Evolutionary conservation across 2,113 vertebrate genomes (phyloP), one percentile per base, ranked within the genome.

Genomic region (Mirounga angustirostris): DNA sequence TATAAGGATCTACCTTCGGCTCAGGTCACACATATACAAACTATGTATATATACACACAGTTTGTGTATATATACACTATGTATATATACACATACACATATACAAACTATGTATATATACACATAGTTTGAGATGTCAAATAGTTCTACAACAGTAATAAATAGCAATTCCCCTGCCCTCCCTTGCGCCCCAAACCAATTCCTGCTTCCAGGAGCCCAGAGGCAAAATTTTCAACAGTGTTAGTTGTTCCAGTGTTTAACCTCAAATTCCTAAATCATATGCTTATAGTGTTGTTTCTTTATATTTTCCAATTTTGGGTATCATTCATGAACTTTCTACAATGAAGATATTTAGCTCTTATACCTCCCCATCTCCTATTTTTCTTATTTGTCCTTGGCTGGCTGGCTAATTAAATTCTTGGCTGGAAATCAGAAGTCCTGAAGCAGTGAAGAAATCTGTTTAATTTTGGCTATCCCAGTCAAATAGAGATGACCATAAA

Each of bases 401-500:
- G 46, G 46, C 15, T 61, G 40, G 52, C 46, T 80, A 58, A 52
- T 95, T 91, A 95, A 71, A 86, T 80, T 91, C 33, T 91, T 86
- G 18, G 7, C 43, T 61, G 18, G 46, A 91, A 95, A 83, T 40
- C 13, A 74, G 1, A 94, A 67, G 22, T 84, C 22, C 30, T 91
- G 30, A 94, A 69, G 80, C 59, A 84, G 50, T 83, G n/a, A 86
- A 80, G 61, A 26, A 33, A 52, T 79, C 10, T 87, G 33, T 71
- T 85, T 30, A 59, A 79, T 40, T 84, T 24, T 80, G 43, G 74
- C 76, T 73, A 54, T 73, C 63, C 43, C 73, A 92, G 24, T 91
- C 24, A 86, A 61, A 95, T 71, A 56, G 10, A 95, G 40, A 91
- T 59, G 61, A 78, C 13, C 40, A 71, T 91, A 95, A 96, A 95